Evolutionary conservation across 2,888 invertebrate genomes (phyloP).

Genomic region (Drosophila macrospina): DNA sequence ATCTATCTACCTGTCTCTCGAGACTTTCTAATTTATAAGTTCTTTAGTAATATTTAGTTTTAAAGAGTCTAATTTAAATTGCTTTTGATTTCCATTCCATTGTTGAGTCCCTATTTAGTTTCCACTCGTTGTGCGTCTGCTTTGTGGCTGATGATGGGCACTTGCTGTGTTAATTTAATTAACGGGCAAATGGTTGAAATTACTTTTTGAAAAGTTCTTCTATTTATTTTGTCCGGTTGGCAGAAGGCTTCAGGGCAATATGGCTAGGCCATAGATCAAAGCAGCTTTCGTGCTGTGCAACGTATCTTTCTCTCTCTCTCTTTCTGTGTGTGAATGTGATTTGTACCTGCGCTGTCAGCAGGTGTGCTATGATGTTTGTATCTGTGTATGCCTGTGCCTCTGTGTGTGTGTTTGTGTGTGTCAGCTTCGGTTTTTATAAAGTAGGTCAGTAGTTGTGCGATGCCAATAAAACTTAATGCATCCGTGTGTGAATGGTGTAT

Average conservation of each 20-base stretch:
- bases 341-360: slow-evolving; percentile 54
- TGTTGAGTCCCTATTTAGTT: slow-evolving; percentile 25
- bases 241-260: slow-evolving; percentile 41
- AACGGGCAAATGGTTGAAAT: slow-evolving; percentile 68
- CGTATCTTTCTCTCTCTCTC: slow-evolving; percentile 15
- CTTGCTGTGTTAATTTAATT: slow-evolving; percentile 73
- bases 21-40: neutral
- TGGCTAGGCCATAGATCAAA: slow-evolving; percentile 68
- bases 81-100: slow-evolving; percentile 9
- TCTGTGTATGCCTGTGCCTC: neutral
- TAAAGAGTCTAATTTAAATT: neutral
- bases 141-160: slow-evolving; percentile 44
- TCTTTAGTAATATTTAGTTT: neutral
- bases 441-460: slow-evolving; percentile 72
- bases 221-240: slow-evolving; percentile 51
- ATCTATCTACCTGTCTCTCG: neutral
- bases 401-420: slow-evolving; percentile 18
- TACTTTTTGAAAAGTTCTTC: slow-evolving; percentile 63
- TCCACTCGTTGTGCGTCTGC: slow-evolving; percentile 25
- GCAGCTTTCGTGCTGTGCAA: slow-evolving; percentile 50
- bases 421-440: slow-evolving; percentile 56
- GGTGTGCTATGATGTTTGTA: slow-evolving; percentile 38
- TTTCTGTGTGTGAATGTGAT: slow-evolving; percentile 39
- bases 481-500: slow-evolving; percentile 48
- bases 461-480: slow-evolving; percentile 78